phyloP scores from a whole-genome alignment of 2,888 invertebrate species.

The Drosophila sordidapex region DNA sequence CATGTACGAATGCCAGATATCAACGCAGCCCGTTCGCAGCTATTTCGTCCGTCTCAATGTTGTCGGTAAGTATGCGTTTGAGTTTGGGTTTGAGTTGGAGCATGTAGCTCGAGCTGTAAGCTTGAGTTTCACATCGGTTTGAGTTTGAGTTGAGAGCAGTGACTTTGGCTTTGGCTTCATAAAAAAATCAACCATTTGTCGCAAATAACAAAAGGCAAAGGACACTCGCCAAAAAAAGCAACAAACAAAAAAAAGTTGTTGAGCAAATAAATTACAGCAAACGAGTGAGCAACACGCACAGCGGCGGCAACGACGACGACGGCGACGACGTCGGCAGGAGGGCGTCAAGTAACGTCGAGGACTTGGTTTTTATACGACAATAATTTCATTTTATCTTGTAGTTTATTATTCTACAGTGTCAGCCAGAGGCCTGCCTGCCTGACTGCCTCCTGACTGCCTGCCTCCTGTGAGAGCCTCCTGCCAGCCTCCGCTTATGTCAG shows the following conservation, averaged over 20 bases:
- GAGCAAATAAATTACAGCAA: conserved; percentile 79
- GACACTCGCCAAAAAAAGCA: conserved; percentile 27
- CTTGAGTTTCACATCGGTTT: background rate
- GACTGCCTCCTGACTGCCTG: background rate
- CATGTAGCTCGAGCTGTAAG: background rate
- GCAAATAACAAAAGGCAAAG: conserved; percentile 73
- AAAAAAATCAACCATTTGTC: conserved; percentile 76
- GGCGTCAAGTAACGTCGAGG: conserved; percentile 52
- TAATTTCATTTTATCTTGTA: conserved; percentile 81
- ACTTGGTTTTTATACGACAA: conserved; percentile 79
- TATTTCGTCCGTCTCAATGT: conserved; percentile 91
- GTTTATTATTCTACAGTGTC: conserved; percentile 80
- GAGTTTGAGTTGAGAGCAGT: conserved; percentile 26
- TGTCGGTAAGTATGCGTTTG: conserved; percentile 88
- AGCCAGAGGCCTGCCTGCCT: conserved; percentile 40
- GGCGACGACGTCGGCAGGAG: conserved; percentile 21
- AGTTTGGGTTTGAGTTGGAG: conserved; percentile 7
- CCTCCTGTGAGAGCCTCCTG: conserved; percentile 25
- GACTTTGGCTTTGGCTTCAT: conserved; percentile 48
- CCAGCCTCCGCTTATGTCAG: conserved; percentile 28
- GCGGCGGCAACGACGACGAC: conserved; percentile 20
- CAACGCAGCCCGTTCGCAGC: conserved; percentile 91
- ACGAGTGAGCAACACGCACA: conserved; percentile 76
- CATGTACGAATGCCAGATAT: conserved; percentile 92
- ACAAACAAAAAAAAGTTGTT: conserved; percentile 62